Evolutionary conservation across 2,888 invertebrate species (phyloP), one percentile per base, ranked within the genome.

Genomic region (Cantharis rufa): DNA sequence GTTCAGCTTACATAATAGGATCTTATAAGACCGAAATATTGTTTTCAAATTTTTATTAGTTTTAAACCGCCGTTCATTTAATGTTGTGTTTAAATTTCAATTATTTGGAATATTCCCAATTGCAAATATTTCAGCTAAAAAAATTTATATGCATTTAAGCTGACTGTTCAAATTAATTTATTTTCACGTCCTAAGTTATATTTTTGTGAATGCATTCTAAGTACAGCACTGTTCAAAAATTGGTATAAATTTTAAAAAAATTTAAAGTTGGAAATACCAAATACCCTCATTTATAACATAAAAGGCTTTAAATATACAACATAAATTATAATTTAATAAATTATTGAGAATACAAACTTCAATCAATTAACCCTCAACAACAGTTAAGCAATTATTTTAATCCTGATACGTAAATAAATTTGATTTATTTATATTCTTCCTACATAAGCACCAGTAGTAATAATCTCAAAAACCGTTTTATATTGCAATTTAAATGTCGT

Each of bases 381-480:
- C 71, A 62, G 64, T 68, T 68, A 28, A 70, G 63, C 63, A 70
- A 70, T 74, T 74, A 74, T 74, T 74, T 62, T 74, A 74, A 74
- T 69, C 74, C 70, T 64, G 18, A 66, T 66, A 66, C 64, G 64
- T 66, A 24, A 66, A 66, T 66, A 66, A 66, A 66, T 61, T 68
- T 74, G 74, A 74, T 74, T 74, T 74, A 74, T 74, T 74, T 74
- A 74, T 61, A 61, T 69, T 48, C 28, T 70, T 32, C 32, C 32
- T 70, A 48, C 28, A 70, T 18, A 32, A 48, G 61, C 70, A 24
- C 70, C 70, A 61, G 48, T 61, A 70, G 32, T 70, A 32, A 70
- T 66, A 66, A 66, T 66, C 64, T 66, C 64, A 66, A 66, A 66
- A 66, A 66, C 64, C 64, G 64, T 66, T 66, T 66, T 66, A 66